These are phyloP conservation scores for Anseranas semipalmata DNA, from an alignment of 2,113 vertebrate species.

Conservation along the genomic window DNA sequence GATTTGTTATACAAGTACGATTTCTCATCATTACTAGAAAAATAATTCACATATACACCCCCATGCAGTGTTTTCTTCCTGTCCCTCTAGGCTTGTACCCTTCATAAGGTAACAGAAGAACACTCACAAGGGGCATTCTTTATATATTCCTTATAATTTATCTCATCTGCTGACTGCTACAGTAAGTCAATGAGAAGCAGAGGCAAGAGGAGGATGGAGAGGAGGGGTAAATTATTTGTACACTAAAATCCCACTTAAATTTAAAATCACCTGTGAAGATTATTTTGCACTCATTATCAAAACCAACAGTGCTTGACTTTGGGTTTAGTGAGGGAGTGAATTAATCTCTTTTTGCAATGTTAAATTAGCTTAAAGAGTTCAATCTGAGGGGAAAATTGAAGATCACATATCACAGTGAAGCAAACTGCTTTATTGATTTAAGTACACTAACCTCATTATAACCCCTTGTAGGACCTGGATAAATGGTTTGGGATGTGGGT, in stretches of 20 bases:
- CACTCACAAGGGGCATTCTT: background rate
- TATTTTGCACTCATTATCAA: background rate
- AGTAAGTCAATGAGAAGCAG: background rate
- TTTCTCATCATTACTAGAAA: constrained; percentile 53
- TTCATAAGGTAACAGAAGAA: constrained; percentile 65
- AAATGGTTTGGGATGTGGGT: background rate
- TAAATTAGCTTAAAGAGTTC: constrained; percentile 21
- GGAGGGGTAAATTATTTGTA: background rate
- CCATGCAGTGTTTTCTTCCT: background rate
- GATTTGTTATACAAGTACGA: constrained; percentile 37
- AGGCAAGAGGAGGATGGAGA: background rate
- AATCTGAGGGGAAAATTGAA: background rate
- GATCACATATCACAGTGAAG: background rate
- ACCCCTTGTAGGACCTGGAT: background rate
- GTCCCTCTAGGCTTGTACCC: constrained; percentile 58
- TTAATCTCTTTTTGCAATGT: background rate
- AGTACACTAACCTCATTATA: background rate
- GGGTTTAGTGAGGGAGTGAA: background rate
- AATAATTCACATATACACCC: constrained; percentile 27
- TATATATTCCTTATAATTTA: constrained; percentile 7
- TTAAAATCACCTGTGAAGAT: background rate
- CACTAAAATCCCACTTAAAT: background rate
- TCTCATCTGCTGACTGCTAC: background rate
- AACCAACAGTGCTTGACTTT: background rate
- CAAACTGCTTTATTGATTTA: background rate